phyloP scores from a whole-genome alignment of 2,113 vertebrate genomes.

The Vidua macroura region DNA sequence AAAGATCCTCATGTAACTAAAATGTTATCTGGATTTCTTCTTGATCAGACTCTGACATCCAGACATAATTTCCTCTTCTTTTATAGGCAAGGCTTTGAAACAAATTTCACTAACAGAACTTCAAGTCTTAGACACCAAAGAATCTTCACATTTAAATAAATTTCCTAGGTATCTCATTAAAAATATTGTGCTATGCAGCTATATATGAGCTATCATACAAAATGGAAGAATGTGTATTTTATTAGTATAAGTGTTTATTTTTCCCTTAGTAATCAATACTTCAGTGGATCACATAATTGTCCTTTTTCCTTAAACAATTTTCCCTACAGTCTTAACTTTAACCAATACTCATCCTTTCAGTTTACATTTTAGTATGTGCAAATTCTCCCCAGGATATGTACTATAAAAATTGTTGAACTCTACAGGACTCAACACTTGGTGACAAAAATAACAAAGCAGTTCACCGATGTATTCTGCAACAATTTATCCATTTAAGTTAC shows the following conservation, averaged over 20 bases:
- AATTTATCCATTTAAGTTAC: background rate
- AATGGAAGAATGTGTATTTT: background rate
- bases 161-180: background rate
- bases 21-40: background rate
- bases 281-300: background rate
- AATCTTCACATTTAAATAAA: background rate
- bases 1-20: background rate
- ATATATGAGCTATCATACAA: background rate
- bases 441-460: background rate
- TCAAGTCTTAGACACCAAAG: background rate
- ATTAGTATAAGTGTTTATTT: background rate
- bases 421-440: background rate
- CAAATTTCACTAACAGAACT: background rate
- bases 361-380: background rate
- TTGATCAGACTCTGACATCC: background rate
- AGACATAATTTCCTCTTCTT: background rate
- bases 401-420: background rate
- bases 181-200: background rate
- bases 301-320: background rate
- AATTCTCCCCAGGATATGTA: background rate
- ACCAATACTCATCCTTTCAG: background rate
- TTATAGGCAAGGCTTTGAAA: background rate
- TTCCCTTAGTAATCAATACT: background rate
- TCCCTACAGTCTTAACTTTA: background rate
- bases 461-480: background rate